Base-by-base conservation (phyloP, 2,797 vertebrate species). In the Salarias fasciatus region DNA sequence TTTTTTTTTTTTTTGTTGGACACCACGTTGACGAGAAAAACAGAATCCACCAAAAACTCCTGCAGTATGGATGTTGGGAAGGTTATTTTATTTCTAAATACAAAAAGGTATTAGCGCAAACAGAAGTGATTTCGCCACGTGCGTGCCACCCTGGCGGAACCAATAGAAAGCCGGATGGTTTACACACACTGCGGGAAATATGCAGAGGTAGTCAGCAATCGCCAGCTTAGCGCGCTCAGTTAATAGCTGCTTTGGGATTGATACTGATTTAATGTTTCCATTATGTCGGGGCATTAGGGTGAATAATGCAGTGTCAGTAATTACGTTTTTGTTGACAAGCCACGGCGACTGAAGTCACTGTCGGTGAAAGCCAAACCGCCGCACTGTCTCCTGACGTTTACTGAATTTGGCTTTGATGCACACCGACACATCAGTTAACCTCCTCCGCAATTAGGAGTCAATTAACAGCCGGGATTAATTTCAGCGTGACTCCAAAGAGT, bases 181-280 rank as follows among this genome's bases (percentile, higher is more conserved):
- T 40, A 48, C 11, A 44, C 49, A 50, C 56, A 47, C 46, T 40
- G 44, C 47, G 51, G 14, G 46, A 28, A 56, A 48, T 53, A 52
- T 53, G 54, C 38, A 59, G 35, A 8, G 40, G 8, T 42, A 54
- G 36, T 73, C 47, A 53, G 9, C 18, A 63, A 7, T 59, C 52
- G 45, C 28, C 36, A 31, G 33, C 51, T 24, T 48, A 45, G 42
- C 45, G 61, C 51, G 12, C 28, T 47, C 33, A 33, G 30, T 46
- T 73, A 57, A 75, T 33, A 42, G 47, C 56, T 43, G 43, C 52
- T 60, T 31, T 58, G 79, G 64, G 65, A 77, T 57, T 56, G 58
- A 28, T 36, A 14, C 24, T 54, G 53, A 80, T 66, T 73, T 71
- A 68, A 63, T 31, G 54, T 62, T 73, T 61, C 63, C 44, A 79